Percentiles rank a stretch among this genome's conserved stretches.
Evolutionary conservation across 2,113 vertebrate species (phyloP).

Genomic region (Prolemur simus): DNA sequence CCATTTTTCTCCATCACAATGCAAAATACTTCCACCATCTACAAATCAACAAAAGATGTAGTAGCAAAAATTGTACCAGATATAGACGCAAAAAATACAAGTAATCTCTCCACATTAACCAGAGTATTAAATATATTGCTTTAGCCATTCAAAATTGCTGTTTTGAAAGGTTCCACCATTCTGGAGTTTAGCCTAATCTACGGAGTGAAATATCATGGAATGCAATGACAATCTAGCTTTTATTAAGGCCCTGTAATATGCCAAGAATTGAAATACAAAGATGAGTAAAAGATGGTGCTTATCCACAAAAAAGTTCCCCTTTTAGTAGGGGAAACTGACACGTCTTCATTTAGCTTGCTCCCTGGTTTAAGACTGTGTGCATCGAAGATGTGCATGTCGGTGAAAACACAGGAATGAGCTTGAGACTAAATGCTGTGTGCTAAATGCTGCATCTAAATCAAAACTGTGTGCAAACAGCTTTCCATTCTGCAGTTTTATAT

Average conservation of each 20-base stretch:
- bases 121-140: neutral
- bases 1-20: neutral
- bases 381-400: neutral
- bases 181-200: neutral
- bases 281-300: neutral
- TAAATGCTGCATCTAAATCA: neutral
- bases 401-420: neutral
- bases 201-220: neutral
- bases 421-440: neutral
- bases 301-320: neutral
- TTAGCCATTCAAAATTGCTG: neutral
- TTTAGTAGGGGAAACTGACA: neutral
- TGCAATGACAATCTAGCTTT: neutral
- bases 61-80: fast-evolving
- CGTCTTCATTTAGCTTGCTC: neutral
- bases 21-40: neutral
- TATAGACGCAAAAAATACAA: neutral
- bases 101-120: neutral
- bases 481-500: neutral
- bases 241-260: neutral
- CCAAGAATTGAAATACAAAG: neutral
- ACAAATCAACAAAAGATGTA: neutral
- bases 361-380: neutral
- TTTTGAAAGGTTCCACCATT: neutral
- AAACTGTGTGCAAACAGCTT: neutral